These are phyloP conservation scores for Anaspis maculata DNA, from an alignment of 2,888 invertebrate genomes.

Conservation along the genomic window DNA sequence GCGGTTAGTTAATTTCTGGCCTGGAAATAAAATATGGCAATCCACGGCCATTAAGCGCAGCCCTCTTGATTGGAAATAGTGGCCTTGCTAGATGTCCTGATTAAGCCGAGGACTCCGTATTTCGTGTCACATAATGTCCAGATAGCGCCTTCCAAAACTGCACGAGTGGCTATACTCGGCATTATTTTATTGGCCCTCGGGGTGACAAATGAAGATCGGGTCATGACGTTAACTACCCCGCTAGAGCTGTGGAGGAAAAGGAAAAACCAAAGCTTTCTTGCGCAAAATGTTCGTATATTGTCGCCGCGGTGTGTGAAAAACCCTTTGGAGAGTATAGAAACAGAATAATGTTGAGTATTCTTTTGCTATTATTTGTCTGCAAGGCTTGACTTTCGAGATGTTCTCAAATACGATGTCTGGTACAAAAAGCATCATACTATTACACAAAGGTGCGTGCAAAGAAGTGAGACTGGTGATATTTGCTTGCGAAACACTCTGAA, in stretches of 20 bases:
- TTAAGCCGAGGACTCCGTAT: constrained; percentile 32
- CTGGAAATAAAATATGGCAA: constrained; percentile 20
- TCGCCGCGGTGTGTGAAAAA: too few relatives aligned
- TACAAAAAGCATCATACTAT: too few relatives aligned
- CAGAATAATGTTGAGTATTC: neutral
- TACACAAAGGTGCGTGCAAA: too few relatives aligned
- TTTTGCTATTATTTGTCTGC: too few relatives aligned
- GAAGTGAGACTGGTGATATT: too few relatives aligned
- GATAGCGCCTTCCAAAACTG: constrained; percentile 30
- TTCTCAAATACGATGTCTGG: too few relatives aligned
- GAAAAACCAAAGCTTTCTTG: too few relatives aligned
- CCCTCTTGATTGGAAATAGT: constrained; percentile 41
- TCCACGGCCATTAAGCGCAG: constrained; percentile 32
- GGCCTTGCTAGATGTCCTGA: constrained; percentile 30
- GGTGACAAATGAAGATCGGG: constrained; percentile 44
- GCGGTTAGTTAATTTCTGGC: constrained; percentile 20
- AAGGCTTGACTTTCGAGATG: too few relatives aligned
- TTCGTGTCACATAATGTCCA: constrained; percentile 37
- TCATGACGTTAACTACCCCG: constrained; percentile 42
- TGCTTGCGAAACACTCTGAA: too few relatives aligned
- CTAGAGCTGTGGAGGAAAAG: too few relatives aligned
- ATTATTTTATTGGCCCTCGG: constrained; percentile 43
- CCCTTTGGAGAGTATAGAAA: neutral
- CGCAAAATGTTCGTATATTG: too few relatives aligned
- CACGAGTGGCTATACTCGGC: constrained; percentile 35